phyloP scores from a whole-genome alignment of 2,113 vertebrate species.

The Hylia prasina region DNA sequence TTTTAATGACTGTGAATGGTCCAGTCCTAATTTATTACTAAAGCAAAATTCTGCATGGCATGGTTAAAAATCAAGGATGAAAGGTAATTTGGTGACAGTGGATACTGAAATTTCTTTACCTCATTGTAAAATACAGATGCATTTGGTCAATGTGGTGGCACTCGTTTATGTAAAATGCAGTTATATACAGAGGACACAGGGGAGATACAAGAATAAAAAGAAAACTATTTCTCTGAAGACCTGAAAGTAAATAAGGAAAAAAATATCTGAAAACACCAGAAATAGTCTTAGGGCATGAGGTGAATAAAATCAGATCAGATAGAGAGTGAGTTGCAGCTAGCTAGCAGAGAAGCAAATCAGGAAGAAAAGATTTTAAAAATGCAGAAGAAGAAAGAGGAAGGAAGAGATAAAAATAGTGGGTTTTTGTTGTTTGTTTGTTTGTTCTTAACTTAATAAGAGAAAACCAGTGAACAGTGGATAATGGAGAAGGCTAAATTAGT shows the following conservation, averaged over 20 bases:
- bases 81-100: not conserved
- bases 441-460: not conserved
- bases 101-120: not conserved
- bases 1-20: not conserved
- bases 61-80: not conserved
- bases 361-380: not conserved
- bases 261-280: not conserved
- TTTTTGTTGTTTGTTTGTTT: rapidly evolving
- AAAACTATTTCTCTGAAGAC: not conserved
- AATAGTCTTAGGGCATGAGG: not conserved
- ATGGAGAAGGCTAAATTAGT: not conserved
- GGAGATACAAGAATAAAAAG: not conserved
- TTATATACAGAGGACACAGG: not conserved
- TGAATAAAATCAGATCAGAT: not conserved
- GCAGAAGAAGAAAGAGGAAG: not conserved
- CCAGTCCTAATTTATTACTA: not conserved
- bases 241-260: not conserved
- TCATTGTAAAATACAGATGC: not conserved
- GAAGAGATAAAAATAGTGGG: not conserved
- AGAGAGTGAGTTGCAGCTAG: not conserved
- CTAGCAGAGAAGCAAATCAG: not conserved
- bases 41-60: not conserved
- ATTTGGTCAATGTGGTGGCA: not conserved
- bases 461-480: not conserved
- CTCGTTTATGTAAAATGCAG: not conserved